phyloP scores from a whole-genome alignment of 35 echinoderm and acorn worm species.

The Lytechinus variegatus region DNA sequence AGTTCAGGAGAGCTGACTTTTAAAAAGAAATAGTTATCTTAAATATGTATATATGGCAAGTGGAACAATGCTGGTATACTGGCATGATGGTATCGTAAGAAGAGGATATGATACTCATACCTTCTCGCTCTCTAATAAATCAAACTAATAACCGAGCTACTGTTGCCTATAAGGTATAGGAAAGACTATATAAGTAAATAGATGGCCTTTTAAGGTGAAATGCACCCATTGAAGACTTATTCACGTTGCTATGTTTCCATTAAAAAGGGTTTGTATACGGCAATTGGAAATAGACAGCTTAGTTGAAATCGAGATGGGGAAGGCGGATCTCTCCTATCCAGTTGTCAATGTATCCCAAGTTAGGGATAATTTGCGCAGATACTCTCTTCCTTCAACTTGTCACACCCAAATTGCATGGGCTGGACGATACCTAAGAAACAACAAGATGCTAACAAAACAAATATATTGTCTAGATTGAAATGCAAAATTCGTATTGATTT shows the following conservation, averaged over 20 bases:
- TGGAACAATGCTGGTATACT: no score
- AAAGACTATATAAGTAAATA: no score
- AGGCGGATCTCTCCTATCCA: background rate
- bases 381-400: background rate
- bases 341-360: background rate
- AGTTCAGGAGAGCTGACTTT: no score
- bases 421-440: background rate
- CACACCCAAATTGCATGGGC: background rate
- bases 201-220: no score
- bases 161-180: no score
- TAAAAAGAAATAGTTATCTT: no score
- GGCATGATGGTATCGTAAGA: no score
- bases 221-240: background rate
- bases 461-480: background rate
- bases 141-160: no score
- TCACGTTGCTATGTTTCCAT: background rate
- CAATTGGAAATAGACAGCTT: background rate
- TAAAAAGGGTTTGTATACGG: background rate
- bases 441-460: slow-evolving; percentile 4
- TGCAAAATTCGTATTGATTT: background rate
- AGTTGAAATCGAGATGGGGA: background rate
- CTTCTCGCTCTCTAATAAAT: no score
- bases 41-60: no score
- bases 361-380: background rate
- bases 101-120: no score